Base-by-base conservation (phyloP, 2,797 vertebrate genomes). In the Ctenochaetus hawaiiensis region DNA sequence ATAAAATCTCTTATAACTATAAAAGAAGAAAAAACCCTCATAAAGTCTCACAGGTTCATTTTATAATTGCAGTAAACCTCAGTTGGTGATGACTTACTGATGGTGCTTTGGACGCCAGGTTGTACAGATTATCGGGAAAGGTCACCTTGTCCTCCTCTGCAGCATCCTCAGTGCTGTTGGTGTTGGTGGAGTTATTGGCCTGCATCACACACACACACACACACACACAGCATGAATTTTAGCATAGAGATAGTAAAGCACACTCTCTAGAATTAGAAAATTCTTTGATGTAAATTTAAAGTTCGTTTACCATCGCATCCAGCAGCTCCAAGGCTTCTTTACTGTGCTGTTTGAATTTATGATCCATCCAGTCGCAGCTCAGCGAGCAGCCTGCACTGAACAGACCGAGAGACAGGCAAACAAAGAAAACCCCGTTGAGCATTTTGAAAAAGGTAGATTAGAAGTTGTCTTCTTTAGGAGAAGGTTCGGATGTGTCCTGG, bases 291-390 rank as follows among this genome's bases (percentile, higher is more conserved):
- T 11, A 12, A 37, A 8, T 67, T 1, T 17, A 9, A 44, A 70
- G 1, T 9, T 12, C 0, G 23, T 23, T 89, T 23, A 92, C 91
- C 93, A 94, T 82, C 0, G 16, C 52, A 0, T 81, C 67, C 10
- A 94, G 78, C 0, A 91, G 83, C 34, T 17, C 3, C 77, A 93
- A 1, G 37, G 48, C 82, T 0, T 5, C 52, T 11, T 54, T 7
- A 41, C 84, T 92, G 79, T 79, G 61, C 41, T 87, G 69, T 44
- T 0, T 56, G 84, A 93, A 94, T 51, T 88, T 88, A 0, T 83
- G 63, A 20, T 83, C 41, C 74, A 93, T 77, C 93, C 93, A 93
- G 3, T 26, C 75, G 84, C 92, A 94, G 81, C 75, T 75, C 14
- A 87, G 62, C 0, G 72, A 73, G 13, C 77, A 81, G 53, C 43